These are phyloP conservation scores for Ophonus ardosiacus DNA, from an alignment of 2,888 invertebrate genomes.

Conservation along the genomic window DNA sequence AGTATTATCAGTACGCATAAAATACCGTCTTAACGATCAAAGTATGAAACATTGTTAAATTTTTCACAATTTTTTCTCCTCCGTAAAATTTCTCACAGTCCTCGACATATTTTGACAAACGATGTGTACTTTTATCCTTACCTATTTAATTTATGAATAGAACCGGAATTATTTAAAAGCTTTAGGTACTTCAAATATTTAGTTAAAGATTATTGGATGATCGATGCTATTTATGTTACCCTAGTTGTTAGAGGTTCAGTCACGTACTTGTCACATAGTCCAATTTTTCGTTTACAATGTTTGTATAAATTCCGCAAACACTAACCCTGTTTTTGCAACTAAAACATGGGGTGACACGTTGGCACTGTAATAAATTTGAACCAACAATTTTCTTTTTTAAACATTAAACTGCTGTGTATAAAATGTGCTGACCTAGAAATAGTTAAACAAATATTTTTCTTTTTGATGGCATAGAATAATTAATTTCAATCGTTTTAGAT, in stretches of 20 bases:
- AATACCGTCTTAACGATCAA: not conserved
- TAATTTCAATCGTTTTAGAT: too few relatives aligned
- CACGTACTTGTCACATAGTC: conserved; percentile 6
- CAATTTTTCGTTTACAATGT: not conserved
- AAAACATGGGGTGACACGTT: too few relatives aligned
- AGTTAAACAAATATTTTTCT: too few relatives aligned
- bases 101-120: conserved; percentile 1
- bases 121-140: conserved; percentile 19
- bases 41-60: not conserved
- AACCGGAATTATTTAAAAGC: conserved; percentile 6
- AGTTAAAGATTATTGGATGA: conserved; percentile 33
- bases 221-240: conserved; percentile 19
- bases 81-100: conserved; percentile 6
- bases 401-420: too few relatives aligned
- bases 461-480: too few relatives aligned
- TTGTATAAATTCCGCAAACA: not conserved
- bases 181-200: conserved; percentile 5
- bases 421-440: too few relatives aligned
- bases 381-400: too few relatives aligned
- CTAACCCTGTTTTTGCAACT: not conserved
- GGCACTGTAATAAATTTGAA: too few relatives aligned
- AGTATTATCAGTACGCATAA: not conserved
- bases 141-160: conserved; percentile 38
- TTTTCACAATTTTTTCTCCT: conserved; percentile 4
- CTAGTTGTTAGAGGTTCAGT: conserved; percentile 6